A percentile compares a stretch with the other conserved stretches of the same genome.
These are phyloP conservation scores for Dipodomys spectabilis DNA, from an alignment of 2,113 vertebrate genomes.

Conservation along the genomic window DNA sequence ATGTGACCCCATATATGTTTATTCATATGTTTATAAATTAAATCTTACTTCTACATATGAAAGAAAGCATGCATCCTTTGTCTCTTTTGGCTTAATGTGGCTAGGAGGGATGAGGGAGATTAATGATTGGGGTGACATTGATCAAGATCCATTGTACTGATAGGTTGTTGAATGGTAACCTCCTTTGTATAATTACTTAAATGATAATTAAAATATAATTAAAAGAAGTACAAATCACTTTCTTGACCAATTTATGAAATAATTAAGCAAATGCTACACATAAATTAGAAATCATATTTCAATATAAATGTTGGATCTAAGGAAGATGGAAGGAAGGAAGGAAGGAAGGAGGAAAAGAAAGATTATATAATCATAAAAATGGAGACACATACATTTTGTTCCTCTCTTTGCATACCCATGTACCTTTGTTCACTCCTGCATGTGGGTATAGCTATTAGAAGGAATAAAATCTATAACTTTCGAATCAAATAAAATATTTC, in stretches of 20 bases:
- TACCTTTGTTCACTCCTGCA: not conserved
- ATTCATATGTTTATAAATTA: too few relatives aligned
- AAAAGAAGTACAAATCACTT: not conserved
- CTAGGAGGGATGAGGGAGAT: too few relatives aligned
- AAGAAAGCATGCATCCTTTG: too few relatives aligned
- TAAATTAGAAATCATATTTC: not conserved
- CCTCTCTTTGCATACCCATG: not conserved
- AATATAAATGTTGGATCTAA: not conserved
- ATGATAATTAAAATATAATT: too few relatives aligned
- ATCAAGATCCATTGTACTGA: too few relatives aligned
- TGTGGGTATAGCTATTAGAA: not conserved
- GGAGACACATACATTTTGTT: not conserved
- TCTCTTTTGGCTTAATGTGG: too few relatives aligned
- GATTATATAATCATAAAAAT: not conserved
- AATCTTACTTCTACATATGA: too few relatives aligned
- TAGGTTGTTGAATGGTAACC: too few relatives aligned
- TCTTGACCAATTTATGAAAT: not conserved
- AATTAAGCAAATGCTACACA: not conserved
- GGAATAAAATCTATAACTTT: not conserved
- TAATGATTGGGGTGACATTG: too few relatives aligned
- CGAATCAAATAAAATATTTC: not conserved
- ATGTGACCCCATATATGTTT: too few relatives aligned
- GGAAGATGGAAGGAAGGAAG: not conserved
- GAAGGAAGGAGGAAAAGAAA: not conserved
- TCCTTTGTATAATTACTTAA: too few relatives aligned